Evolutionary conservation across 2,888 invertebrate genomes (phyloP).

Genomic region (Chorisops tibialis): DNA sequence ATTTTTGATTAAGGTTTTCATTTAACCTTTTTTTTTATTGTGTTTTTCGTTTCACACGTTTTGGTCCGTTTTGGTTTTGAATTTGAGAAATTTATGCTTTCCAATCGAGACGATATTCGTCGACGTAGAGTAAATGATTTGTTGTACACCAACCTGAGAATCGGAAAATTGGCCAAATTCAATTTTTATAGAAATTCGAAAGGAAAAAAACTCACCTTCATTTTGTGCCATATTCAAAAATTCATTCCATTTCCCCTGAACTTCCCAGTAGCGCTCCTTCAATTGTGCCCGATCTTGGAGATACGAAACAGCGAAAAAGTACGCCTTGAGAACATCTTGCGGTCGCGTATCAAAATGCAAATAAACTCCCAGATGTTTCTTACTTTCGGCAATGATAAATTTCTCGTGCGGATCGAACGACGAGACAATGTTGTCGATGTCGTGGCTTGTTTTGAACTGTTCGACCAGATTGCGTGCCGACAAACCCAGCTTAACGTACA

Average conservation of each 20-base stretch:
- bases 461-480: constrained; percentile 49
- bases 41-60: neutral
- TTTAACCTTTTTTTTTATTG: neutral
- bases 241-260: constrained; percentile 55
- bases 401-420: constrained; percentile 52
- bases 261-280: constrained; percentile 54
- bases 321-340: constrained; percentile 51
- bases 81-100: constrained; percentile 41
- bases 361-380: constrained; percentile 49
- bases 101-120: constrained; percentile 59
- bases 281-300: constrained; percentile 51
- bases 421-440: constrained; percentile 50
- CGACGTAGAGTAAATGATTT: constrained; percentile 58
- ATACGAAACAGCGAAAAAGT: constrained; percentile 52
- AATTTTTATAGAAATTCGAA: too few relatives aligned
- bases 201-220: constrained; percentile 45
- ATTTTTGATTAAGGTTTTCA: neutral
- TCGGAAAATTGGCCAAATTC: constrained; percentile 18
- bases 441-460: constrained; percentile 48
- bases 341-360: constrained; percentile 51
- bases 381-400: constrained; percentile 51
- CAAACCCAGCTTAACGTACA: constrained; percentile 47
- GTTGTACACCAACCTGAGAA: constrained; percentile 60
- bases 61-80: neutral
- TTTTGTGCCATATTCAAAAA: constrained; percentile 49